Evolutionary conservation across 2,113 vertebrate species (phyloP).

Genomic region (Tragelaphus strepsiceros): DNA sequence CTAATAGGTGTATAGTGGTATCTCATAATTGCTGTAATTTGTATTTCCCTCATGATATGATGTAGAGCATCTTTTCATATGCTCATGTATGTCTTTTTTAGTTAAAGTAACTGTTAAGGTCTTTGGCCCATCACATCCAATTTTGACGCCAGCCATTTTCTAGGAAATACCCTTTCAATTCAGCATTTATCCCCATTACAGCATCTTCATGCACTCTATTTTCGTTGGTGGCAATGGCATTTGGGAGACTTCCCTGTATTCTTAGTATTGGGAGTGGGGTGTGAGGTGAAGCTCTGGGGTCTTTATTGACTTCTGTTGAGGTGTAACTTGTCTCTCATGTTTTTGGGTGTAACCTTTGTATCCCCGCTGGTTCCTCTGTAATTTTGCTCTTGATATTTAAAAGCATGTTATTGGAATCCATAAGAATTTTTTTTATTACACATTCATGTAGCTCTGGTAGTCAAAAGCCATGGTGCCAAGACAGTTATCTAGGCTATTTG

Average conservation of each 20-base stretch:
- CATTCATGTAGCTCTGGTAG: neutral
- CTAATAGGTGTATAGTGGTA: neutral
- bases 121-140: neutral
- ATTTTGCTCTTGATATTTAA: constrained; percentile 32
- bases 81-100: neutral
- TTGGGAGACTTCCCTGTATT: neutral
- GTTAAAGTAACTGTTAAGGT: neutral
- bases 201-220: neutral
- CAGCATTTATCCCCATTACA: neutral
- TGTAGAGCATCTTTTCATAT: neutral
- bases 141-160: neutral
- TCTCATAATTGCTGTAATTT: neutral
- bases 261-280: neutral
- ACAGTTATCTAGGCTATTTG: neutral
- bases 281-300: neutral
- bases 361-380: neutral
- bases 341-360: neutral
- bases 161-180: neutral
- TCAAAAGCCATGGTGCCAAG: neutral
- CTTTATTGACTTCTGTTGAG: neutral
- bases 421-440: neutral
- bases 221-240: neutral
- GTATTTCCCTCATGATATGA: neutral
- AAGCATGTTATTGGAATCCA: neutral
- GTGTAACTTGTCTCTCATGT: neutral